phyloP scores from a whole-genome alignment of 2,888 invertebrate genomes.

The Cosmopolites sordidus region DNA sequence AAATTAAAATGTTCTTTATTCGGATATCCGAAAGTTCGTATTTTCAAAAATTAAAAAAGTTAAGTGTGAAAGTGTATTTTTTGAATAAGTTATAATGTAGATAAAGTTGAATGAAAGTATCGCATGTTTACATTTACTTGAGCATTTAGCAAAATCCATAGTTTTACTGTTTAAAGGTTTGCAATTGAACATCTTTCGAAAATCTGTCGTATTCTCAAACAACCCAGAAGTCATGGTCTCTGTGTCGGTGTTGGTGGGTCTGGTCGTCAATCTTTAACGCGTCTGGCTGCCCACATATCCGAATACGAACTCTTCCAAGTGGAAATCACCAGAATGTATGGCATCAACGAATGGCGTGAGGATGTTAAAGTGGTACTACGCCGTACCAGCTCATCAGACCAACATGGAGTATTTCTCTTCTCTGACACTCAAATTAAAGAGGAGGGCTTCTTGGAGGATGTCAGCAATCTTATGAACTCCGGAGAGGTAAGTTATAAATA shows the following conservation, averaged over 20 bases:
- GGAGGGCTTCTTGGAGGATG: constrained; percentile 88
- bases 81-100: too few species aligned
- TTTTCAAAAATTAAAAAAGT: too few species aligned
- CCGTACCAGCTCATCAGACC: constrained; percentile 78
- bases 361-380: constrained; percentile 76
- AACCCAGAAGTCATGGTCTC: constrained; percentile 81
- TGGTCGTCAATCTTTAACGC: constrained; percentile 85
- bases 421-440: constrained; percentile 91
- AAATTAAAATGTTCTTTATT: too few species aligned
- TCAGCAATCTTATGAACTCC: constrained; percentile 86
- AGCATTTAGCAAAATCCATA: too few species aligned
- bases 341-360: constrained; percentile 83
- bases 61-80: too few species aligned
- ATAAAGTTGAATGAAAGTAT: too few species aligned
- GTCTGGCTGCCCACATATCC: constrained; percentile 87
- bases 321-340: constrained; percentile 85
- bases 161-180: constrained; percentile 72
- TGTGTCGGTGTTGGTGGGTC: constrained; percentile 88
- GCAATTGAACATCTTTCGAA: constrained; percentile 92
- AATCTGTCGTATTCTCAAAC: constrained; percentile 84
- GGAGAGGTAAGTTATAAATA: constrained; percentile 67
- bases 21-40: too few species aligned
- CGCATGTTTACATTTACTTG: too few species aligned
- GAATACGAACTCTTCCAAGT: constrained; percentile 91
- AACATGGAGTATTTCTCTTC: constrained; percentile 85